These are phyloP conservation scores for Macrophya annulata DNA, from an alignment of 2,888 invertebrate genomes.

Conservation along the genomic window DNA sequence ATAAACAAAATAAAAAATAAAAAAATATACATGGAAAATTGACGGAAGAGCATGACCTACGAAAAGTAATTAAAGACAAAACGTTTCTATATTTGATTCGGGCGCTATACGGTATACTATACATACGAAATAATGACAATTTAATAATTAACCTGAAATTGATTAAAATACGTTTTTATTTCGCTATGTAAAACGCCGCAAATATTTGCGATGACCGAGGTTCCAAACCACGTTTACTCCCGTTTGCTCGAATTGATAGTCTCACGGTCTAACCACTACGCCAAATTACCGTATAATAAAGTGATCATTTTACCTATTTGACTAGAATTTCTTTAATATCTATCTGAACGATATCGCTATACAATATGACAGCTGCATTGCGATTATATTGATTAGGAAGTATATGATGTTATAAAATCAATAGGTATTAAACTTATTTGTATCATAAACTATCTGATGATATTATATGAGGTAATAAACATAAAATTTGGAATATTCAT, in stretches of 20 bases:
- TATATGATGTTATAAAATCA: neutral
- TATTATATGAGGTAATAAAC: neutral
- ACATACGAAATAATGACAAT: slow-evolving; percentile 4
- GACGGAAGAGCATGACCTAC: neutral
- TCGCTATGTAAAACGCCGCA: neutral
- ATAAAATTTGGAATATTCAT: neutral
- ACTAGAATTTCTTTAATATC: neutral
- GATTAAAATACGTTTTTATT: neutral
- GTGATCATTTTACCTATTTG: neutral
- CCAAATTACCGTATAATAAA: slow-evolving; percentile 3
- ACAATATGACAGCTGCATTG: neutral
- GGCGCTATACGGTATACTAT: neutral
- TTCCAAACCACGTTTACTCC: neutral
- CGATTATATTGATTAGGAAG: neutral
- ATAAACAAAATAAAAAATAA: too few relatives aligned
- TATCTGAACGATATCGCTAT: too few relatives aligned
- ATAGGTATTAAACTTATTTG: neutral
- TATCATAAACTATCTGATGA: neutral
- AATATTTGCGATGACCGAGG: neutral
- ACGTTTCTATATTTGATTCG: neutral
- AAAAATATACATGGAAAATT: neutral
- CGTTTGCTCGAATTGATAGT: neutral
- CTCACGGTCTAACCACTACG: neutral
- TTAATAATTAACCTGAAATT: neutral
- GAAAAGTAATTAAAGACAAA: neutral